Evolutionary conservation across 2,888 invertebrate species (phyloP).

Genomic region (Nymphalis polychloros): DNA sequence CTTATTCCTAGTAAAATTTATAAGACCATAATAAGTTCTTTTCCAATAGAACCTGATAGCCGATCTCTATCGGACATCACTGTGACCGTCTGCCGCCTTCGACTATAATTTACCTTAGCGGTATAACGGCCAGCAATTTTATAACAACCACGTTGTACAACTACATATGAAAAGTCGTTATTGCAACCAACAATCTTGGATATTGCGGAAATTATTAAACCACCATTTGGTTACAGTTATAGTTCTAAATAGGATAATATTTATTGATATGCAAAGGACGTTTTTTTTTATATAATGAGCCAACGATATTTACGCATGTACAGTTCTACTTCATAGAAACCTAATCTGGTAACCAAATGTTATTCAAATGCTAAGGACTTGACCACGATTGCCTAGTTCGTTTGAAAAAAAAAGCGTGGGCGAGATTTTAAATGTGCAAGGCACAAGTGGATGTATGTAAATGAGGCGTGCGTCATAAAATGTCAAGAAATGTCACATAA

Average conservation of each 20-base stretch:
- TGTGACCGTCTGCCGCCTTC: conserved; percentile 58
- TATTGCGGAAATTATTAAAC: conserved; percentile 6
- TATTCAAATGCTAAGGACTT: conserved; percentile 74
- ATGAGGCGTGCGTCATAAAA: conserved; percentile 78
- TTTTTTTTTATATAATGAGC: conserved; percentile 51
- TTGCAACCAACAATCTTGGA: conserved; percentile 16
- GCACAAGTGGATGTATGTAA: conserved; percentile 76
- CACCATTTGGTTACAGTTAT: conserved; percentile 5
- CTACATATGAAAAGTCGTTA: conserved; percentile 50
- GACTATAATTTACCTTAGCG: conserved; percentile 78
- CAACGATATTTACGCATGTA: conserved; percentile 66
- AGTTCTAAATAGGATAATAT: conserved; percentile 41
- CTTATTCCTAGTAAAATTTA: conserved; percentile 40
- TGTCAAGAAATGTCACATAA: conserved; percentile 76
- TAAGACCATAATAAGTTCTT: conserved; percentile 58
- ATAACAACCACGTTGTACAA: conserved; percentile 64
- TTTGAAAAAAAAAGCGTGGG: conserved; percentile 67
- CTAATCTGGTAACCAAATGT: conserved; percentile 81
- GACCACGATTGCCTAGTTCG: conserved; percentile 54
- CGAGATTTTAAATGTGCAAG: conserved; percentile 74
- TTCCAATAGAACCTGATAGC: conserved; percentile 62
- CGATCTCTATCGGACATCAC: conserved; percentile 58
- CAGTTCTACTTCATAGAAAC: conserved; percentile 65
- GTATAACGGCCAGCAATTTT: conserved; percentile 75
- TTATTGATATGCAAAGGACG: conserved; percentile 50